Conservation (phyloP, 2,888 invertebrate genomes). For the Tachina grossa region DNA sequence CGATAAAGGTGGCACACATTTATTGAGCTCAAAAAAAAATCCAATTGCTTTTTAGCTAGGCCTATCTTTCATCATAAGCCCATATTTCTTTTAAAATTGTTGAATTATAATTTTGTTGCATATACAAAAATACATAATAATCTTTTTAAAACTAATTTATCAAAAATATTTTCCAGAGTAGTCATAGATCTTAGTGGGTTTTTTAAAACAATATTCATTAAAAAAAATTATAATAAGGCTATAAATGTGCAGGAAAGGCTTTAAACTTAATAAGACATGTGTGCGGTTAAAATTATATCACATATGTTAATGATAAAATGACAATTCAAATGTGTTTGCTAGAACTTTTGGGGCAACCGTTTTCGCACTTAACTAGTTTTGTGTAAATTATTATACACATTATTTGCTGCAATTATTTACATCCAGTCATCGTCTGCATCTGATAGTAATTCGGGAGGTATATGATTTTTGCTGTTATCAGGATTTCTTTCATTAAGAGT, state of each 20-base stretch:
- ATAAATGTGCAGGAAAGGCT: not conserved
- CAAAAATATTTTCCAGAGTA: too few relatives aligned
- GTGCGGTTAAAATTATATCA: not conserved
- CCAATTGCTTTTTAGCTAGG: too few relatives aligned
- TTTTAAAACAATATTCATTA: too few relatives aligned
- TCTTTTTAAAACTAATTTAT: too few relatives aligned
- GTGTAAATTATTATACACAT: conserved; percentile 8
- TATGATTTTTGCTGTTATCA: conserved; percentile 58
- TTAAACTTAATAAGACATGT: not conserved
- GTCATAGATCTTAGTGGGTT: too few relatives aligned
- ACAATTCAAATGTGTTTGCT: conserved; percentile 21
- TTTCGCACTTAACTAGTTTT: not conserved
- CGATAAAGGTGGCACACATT: too few relatives aligned
- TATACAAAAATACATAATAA: too few relatives aligned
- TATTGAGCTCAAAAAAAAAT: too few relatives aligned
- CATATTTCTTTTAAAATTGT: too few relatives aligned
- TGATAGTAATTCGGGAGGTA: conserved; percentile 52
- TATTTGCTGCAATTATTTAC: not conserved
- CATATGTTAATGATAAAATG: conserved; percentile 7
- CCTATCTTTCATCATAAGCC: too few relatives aligned
- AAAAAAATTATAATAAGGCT: too few relatives aligned
- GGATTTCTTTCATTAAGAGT: conserved; percentile 29
- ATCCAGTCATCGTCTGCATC: conserved; percentile 72
- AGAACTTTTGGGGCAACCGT: not conserved
- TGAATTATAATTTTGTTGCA: too few relatives aligned